Conservation (phyloP, 2,797 vertebrate genomes). For the Tapirus indicus region DNA sequence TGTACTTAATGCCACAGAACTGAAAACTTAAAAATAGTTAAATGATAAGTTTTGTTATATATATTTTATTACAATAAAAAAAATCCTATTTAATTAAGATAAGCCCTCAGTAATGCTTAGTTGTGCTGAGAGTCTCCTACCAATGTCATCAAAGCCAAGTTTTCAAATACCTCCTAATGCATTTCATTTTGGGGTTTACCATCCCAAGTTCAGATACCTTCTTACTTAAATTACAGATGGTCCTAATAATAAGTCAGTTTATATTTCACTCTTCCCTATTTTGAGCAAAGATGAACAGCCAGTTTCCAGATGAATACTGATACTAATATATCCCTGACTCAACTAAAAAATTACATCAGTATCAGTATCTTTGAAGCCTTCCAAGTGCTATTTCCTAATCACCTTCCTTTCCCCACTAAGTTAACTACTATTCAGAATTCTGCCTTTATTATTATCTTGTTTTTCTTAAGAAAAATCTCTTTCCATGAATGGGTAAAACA, state of each 20-base stretch:
- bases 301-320: not conserved
- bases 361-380: not conserved
- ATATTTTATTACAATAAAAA: not conserved
- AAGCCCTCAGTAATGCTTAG: not conserved
- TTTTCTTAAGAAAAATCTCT: conserved; percentile 1
- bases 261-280: not conserved
- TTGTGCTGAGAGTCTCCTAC: not conserved
- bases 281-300: not conserved
- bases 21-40: not conserved
- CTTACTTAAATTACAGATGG: not conserved
- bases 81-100: not conserved
- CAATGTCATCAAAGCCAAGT: not conserved
- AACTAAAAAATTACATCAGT: not conserved
- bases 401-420: not conserved
- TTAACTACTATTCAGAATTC: not conserved
- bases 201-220: not conserved
- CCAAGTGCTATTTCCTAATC: not conserved
- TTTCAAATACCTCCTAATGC: not conserved
- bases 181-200: not conserved
- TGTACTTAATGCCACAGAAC: not conserved
- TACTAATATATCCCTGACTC: not conserved
- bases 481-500: not conserved
- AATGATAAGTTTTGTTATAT: not conserved
- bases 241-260: not conserved
- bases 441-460: not conserved